A percentile compares a stretch with the other conserved stretches of the same genome.
Evolutionary conservation across 2,113 vertebrate genomes (phyloP).

Genomic region (Collichthys lucidus): DNA sequence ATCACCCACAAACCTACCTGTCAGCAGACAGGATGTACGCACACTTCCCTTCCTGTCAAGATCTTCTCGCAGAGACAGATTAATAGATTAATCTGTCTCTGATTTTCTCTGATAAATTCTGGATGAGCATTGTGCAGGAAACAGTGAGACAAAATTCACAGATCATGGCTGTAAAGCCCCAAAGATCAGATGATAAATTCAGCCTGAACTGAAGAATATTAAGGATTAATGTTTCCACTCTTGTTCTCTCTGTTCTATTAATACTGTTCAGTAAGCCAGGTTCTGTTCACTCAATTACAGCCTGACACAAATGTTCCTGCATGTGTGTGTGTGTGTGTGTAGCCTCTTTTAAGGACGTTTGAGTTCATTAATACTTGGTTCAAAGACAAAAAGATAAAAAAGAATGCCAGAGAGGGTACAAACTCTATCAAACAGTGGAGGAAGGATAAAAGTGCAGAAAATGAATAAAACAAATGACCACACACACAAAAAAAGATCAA

Average conservation of each 20-base stretch:
- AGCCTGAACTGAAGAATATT: slow-evolving; percentile 50
- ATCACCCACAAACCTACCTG: neutral
- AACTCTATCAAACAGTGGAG: neutral
- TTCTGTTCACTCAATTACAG: slow-evolving; percentile 70
- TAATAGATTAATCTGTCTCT: neutral
- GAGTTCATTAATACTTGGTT: slow-evolving; percentile 52
- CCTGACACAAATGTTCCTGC: slow-evolving; percentile 48
- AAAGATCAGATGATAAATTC: slow-evolving; percentile 48
- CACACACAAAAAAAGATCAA: neutral
- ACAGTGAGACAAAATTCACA: slow-evolving; percentile 16
- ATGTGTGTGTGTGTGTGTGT: slow-evolving; percentile 11
- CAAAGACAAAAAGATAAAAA: slow-evolving; percentile 28
- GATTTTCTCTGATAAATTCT: slow-evolving; percentile 9
- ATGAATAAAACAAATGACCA: neutral
- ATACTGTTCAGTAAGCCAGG: slow-evolving; percentile 54
- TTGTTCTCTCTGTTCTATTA: slow-evolving; percentile 63
- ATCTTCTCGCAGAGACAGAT: neutral
- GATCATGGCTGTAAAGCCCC: slow-evolving; percentile 22
- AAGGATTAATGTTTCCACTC: slow-evolving; percentile 60
- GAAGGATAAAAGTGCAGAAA: neutral
- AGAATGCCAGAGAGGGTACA: neutral
- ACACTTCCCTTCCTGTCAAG: slow-evolving; percentile 10
- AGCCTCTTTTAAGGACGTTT: slow-evolving; percentile 28
- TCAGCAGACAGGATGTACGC: slow-evolving; percentile 16
- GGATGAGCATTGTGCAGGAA: slow-evolving; percentile 39